Evolutionary conservation across 2,113 vertebrate genomes (phyloP), one percentile per base, ranked within the genome.

Genomic region (Larimichthys crocea): DNA sequence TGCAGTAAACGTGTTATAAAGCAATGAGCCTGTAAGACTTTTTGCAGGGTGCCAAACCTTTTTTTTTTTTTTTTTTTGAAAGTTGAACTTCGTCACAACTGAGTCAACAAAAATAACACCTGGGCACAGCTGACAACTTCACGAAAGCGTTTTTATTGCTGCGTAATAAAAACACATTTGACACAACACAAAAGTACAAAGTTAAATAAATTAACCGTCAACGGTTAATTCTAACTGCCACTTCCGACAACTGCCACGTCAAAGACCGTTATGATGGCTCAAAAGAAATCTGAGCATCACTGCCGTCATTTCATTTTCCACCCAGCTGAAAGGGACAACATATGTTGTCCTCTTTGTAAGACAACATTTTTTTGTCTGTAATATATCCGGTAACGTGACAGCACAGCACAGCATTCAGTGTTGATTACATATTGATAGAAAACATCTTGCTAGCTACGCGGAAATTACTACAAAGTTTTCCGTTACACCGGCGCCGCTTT

Each of bases 241-340:
- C 79, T 83, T 80, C 74, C 26, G 75, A 84, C 49, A 61, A 59
- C 26, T 95, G 95, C 95, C 95, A 96, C 95, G 94, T 96, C 95
- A 91, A 94, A 91, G 67, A 90, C 84, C 88, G 88, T 89, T 90
- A 92, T 86, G 85, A 88, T 50, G 74, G 80, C 70, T 55, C 26
- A 26, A 26, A 2, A 60, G 44, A 82, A 19, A 61, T 12, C 15
- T 10, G 57, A 85, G 79, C 84, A 80, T 83, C 71, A 62, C 26
- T 56, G 26, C 5, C 9, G 24, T 50, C 50, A 19, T 57, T 56
- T 7, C 46, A 19, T 9, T 70, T 70, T 6, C 61, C 56, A 19
- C 20, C 35, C 40, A 76, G 40, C 20, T 59, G 3, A 19, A 24
- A 53, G 6, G 3, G 17, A 57, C 57, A 26, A 16, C 22, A 29